Percentiles rank a stretch among this genome's conserved stretches.
Conservation (phyloP, 2,888 invertebrate species). For the Xanthorhoe designata region DNA sequence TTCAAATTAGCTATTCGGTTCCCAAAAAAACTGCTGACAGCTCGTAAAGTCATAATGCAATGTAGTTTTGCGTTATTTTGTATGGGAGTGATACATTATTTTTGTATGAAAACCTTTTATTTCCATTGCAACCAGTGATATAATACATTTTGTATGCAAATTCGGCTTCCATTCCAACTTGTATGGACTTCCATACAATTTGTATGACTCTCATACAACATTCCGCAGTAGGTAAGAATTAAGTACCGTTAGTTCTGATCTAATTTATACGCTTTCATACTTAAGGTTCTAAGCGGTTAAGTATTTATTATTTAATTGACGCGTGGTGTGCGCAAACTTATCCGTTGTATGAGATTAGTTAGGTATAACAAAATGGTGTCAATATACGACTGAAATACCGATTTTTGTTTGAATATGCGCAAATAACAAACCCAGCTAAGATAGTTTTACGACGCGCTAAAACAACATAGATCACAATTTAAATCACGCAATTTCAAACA, state of each 20-base stretch:
- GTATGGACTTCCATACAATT: conserved; percentile 25
- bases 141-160: conserved; percentile 21
- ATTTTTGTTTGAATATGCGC: conserved; percentile 30
- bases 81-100: conserved; percentile 39
- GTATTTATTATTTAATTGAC: conserved; percentile 70
- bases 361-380: conserved; percentile 61
- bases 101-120: conserved; percentile 8
- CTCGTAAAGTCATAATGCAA: conserved; percentile 29
- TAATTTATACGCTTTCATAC: conserved; percentile 80
- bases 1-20: neutral
- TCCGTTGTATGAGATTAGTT: conserved; percentile 75
- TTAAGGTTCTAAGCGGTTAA: conserved; percentile 81
- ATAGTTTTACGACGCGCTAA: conserved; percentile 2
- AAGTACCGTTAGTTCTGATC: conserved; percentile 69
- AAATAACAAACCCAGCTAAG: neutral
- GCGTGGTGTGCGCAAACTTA: conserved; percentile 57
- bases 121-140: conserved; percentile 43
- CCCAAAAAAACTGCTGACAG: conserved; percentile 34
- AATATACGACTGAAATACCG: conserved; percentile 41
- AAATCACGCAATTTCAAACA: conserved; percentile 45
- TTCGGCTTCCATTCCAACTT: conserved; percentile 25
- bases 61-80: conserved; percentile 27
- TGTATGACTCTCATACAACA: conserved; percentile 50
- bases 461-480: conserved; percentile 26
- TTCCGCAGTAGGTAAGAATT: conserved; percentile 62